A percentile compares a stretch with the other conserved stretches of the same genome.
Evolutionary conservation across 2,113 vertebrate genomes (phyloP).

Genomic region (Acanthisitta chloris): DNA sequence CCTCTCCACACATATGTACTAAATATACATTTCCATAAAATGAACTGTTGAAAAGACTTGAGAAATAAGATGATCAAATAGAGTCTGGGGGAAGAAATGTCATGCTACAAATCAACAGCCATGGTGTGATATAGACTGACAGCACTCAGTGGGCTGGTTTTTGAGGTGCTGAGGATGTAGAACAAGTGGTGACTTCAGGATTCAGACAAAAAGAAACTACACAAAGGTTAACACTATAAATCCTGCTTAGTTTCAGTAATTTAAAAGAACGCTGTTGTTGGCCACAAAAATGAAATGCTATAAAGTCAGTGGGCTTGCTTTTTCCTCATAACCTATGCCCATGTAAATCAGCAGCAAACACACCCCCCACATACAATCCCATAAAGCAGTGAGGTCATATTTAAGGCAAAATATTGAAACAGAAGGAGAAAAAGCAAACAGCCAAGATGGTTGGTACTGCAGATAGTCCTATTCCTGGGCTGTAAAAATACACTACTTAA

Average conservation of each 20-base stretch:
- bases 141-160: background rate
- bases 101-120: conserved; percentile 3
- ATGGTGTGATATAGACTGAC: background rate
- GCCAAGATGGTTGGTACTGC: background rate
- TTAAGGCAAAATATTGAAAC: conserved; percentile 18
- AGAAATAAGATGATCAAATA: background rate
- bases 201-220: background rate
- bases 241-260: background rate
- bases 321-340: background rate
- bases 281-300: background rate
- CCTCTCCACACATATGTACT: background rate
- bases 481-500: conserved; percentile 33
- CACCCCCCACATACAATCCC: too few species aligned
- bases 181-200: background rate
- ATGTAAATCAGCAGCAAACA: background rate
- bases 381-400: background rate
- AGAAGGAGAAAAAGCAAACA: background rate
- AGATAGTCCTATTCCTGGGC: background rate
- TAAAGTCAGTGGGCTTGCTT: background rate
- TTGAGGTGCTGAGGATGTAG: background rate
- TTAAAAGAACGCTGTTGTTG: background rate
- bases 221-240: conserved; percentile 14
- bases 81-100: background rate
- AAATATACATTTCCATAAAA: background rate
- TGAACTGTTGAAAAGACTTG: background rate